phyloP scores from a whole-genome alignment of 2,797 vertebrate species.

The Tapera naevia region DNA sequence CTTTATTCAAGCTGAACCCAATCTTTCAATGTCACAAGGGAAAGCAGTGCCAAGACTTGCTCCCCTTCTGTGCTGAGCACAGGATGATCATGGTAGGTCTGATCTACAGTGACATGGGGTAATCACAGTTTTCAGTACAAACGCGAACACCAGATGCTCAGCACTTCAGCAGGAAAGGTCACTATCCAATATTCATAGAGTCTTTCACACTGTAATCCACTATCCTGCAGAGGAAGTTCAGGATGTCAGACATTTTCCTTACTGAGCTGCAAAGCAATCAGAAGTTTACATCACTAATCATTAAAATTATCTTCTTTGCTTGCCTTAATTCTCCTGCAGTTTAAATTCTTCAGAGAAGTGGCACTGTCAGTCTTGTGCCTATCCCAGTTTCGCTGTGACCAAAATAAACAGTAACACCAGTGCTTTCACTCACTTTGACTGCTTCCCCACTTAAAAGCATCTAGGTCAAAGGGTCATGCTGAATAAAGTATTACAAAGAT shows the following conservation, averaged over 20 bases:
- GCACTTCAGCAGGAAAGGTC: background rate
- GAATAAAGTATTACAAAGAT: background rate
- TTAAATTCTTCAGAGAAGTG: background rate
- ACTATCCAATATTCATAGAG: slow-evolving; percentile 36
- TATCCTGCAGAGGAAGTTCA: background rate
- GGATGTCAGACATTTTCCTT: background rate
- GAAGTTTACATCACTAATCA: background rate
- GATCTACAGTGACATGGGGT: slow-evolving; percentile 26
- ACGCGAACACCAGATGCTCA: background rate
- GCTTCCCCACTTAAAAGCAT: background rate
- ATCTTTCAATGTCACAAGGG: background rate
- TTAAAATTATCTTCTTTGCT: background rate
- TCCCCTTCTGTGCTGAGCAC: background rate
- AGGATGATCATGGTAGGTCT: background rate
- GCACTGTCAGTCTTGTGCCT: background rate
- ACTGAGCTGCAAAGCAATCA: background rate
- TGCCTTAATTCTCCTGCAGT: background rate
- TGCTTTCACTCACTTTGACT: background rate
- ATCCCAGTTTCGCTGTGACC: background rate
- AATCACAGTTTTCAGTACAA: slow-evolving; percentile 28
- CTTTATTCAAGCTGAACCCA: background rate
- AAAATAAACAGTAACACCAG: background rate
- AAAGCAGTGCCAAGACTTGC: background rate
- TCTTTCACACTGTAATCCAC: background rate
- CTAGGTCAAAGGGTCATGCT: background rate